phyloP scores from a whole-genome alignment of 1,140 invertebrate species.

The Tetramorium alpestre region DNA sequence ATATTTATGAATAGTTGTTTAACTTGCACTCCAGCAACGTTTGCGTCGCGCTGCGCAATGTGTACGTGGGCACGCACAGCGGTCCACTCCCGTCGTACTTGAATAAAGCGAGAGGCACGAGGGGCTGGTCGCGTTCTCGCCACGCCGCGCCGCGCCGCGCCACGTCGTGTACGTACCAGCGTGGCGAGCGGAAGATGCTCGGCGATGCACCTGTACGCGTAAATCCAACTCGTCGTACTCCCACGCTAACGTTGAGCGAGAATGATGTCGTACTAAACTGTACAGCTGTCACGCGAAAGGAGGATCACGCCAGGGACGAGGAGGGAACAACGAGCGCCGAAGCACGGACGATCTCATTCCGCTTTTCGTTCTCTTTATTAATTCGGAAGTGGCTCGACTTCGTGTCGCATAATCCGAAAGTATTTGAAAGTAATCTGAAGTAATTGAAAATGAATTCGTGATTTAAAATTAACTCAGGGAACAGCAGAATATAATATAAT shows the following conservation, averaged over 20 bases:
- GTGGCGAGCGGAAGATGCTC: background rate
- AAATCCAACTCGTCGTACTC: slow-evolving; percentile 55
- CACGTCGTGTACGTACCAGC: background rate
- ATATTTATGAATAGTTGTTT: slow-evolving; percentile 81
- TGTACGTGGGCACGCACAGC: slow-evolving; percentile 33
- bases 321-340: background rate
- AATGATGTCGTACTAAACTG: slow-evolving; percentile 51
- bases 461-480: background rate
- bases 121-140: background rate
- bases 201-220: slow-evolving; percentile 56
- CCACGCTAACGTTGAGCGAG: slow-evolving; percentile 33
- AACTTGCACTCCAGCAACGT: slow-evolving; percentile 75
- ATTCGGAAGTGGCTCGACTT: background rate
- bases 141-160: background rate
- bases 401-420: background rate
- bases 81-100: slow-evolving; percentile 48
- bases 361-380: background rate
- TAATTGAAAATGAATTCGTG: background rate
- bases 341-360: background rate
- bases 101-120: slow-evolving; percentile 41
- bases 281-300: slow-evolving; percentile 34
- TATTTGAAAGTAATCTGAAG: background rate
- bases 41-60: background rate
- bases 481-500: background rate
- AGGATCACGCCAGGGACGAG: too few species aligned